Percentiles rank a stretch among this genome's conserved stretches.
Conservation (phyloP, 2,113 vertebrate genomes). For the Tyto alba region DNA sequence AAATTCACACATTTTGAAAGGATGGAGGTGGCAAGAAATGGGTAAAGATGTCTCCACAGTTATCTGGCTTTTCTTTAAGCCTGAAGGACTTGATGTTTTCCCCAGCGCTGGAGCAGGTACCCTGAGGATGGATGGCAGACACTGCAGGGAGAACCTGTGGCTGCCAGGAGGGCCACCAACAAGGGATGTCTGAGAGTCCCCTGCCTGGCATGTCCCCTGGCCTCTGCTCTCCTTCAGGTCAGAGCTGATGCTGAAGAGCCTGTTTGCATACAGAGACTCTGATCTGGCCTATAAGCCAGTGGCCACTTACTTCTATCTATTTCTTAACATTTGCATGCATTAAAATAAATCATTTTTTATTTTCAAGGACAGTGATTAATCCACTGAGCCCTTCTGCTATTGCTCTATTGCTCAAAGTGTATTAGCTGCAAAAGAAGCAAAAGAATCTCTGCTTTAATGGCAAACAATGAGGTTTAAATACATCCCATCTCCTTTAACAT, state of each 20-base stretch:
- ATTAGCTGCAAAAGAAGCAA: slow-evolving; percentile 41
- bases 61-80: neutral
- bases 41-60: neutral
- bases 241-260: neutral
- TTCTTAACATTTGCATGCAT: neutral
- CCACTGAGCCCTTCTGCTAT: slow-evolving; percentile 8
- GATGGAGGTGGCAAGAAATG: neutral
- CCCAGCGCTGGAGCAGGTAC: neutral
- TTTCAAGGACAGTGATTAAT: slow-evolving; percentile 55
- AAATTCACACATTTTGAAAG: neutral
- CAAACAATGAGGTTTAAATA: slow-evolving; percentile 63
- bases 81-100: neutral
- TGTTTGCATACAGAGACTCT: neutral
- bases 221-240: neutral
- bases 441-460: slow-evolving; percentile 29
- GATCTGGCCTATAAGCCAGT: neutral
- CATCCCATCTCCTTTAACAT: slow-evolving; percentile 37
- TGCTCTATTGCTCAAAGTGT: slow-evolving; percentile 9
- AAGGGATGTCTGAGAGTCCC: neutral
- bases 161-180: neutral
- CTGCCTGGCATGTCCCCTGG: neutral
- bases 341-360: slow-evolving; percentile 48
- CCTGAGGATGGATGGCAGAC: neutral
- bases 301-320: neutral
- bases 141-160: neutral